Evolutionary conservation across 2,113 vertebrate genomes (phyloP).

Genomic region (Xyliphius kryptos): DNA sequence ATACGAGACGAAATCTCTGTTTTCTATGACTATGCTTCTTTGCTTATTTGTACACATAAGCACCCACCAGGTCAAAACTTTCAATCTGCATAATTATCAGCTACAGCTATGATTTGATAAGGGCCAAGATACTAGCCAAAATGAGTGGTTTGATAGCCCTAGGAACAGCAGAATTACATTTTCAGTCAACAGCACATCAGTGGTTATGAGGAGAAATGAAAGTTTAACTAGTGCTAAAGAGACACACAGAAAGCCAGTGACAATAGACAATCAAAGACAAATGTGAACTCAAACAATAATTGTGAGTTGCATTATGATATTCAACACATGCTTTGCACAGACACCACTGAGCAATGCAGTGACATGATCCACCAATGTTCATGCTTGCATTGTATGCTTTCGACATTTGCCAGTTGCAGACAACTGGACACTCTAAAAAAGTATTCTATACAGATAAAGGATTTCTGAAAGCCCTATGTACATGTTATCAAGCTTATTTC

Average conservation of each 20-base stretch:
- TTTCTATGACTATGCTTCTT: too few relatives aligned
- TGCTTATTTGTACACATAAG: neutral
- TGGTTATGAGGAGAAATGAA: constrained; percentile 30
- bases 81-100: neutral
- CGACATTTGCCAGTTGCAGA: constrained; percentile 38
- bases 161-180: constrained; percentile 30
- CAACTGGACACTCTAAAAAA: constrained; percentile 62
- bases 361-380: constrained; percentile 40
- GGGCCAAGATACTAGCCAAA: constrained; percentile 16
- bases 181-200: constrained; percentile 35
- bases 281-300: constrained; percentile 41
- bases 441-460: constrained; percentile 68
- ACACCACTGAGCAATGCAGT: constrained; percentile 50
- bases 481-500: constrained; percentile 48
- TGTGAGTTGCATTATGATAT: constrained; percentile 33
- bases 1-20: constrained; percentile 4
- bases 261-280: constrained; percentile 40
- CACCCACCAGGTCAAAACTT: neutral
- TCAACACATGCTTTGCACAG: constrained; percentile 44
- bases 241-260: constrained; percentile 35
- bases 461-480: constrained; percentile 57
- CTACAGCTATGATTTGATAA: constrained; percentile 7
- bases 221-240: constrained; percentile 35
- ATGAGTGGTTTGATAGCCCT: constrained; percentile 3
- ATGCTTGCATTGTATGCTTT: constrained; percentile 44